Evolutionary conservation across 2,113 vertebrate genomes (phyloP), one percentile per base, ranked within the genome.

Genomic region (Hippoglossus stenolepis): DNA sequence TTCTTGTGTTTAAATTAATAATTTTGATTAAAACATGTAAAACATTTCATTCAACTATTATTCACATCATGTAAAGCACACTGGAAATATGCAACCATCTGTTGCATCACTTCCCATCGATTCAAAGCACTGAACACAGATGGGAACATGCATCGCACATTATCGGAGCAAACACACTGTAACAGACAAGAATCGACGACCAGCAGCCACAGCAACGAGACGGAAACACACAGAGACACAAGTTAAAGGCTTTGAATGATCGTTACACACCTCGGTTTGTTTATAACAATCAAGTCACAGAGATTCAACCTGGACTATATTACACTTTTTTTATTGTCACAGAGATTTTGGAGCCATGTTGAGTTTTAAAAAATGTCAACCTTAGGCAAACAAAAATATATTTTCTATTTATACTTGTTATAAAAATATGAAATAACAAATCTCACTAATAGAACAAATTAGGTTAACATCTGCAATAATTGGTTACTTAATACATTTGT

Each of bases 71-170:
- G 23, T 69, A 47, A 73, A 70, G 71, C 79, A 77, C 62, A 28
- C 21, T 15, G 65, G 49, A 70, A 61, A 75, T 65, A 71, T 85
- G 77, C 82, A 87, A 69, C 59, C 17, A 38, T 35, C 38, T 59
- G 65, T 75, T 87, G 85, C 83, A 75, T 82, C 67, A 70, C 78
- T 74, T 77, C 82, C 56, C 64, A 14, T 10, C 61, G 76, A 82
- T 71, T 26, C 47, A 75, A 40, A 47, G 65, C 56, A 74, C 28
- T 54, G 24, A 49, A 62, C 58, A 61, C 43, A 59, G 40, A 79
- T 49, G 79, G 63, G 54, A 65, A 86, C 88, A 83, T 89, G 88
- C 85, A 86, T 43, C 31, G 4, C 38, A 80, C 10, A 35, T 43
- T 21, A 11, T 59, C 35, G 57, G 70, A 75, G 54, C 20, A 1